Evolutionary conservation across 2,797 vertebrate genomes (phyloP).

Genomic region (Hyperoplus immaculatus): DNA sequence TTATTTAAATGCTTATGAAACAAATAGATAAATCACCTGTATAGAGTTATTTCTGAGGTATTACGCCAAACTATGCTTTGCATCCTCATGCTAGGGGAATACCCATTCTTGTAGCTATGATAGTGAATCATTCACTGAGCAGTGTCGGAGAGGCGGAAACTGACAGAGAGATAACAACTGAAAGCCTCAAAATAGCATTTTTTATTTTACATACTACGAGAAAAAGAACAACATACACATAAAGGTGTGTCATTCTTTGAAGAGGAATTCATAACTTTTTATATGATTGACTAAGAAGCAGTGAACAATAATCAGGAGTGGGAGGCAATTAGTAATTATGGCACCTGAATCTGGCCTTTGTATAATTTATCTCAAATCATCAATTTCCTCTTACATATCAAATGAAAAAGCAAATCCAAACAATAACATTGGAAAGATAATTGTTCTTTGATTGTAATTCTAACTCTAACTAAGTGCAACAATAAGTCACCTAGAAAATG

Average conservation of each 20-base stretch:
- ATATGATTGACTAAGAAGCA: neutral
- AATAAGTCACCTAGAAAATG: neutral
- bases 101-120: conserved; percentile 55
- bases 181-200: conserved; percentile 52
- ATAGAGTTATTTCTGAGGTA: neutral
- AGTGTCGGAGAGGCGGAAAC: conserved; percentile 64
- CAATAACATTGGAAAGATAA: neutral
- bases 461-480: conserved; percentile 5
- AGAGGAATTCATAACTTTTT: neutral
- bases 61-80: conserved; percentile 22
- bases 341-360: neutral
- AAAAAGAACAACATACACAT: conserved; percentile 2
- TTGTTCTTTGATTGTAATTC: neutral
- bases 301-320: neutral
- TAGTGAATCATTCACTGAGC: conserved; percentile 61
- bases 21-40: conserved; percentile 9
- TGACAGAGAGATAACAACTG: conserved; percentile 57
- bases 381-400: neutral
- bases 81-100: conserved; percentile 51
- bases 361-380: neutral
- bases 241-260: conserved; percentile 7
- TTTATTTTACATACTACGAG: conserved; percentile 30
- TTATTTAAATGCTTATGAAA: conserved; percentile 2
- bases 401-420: neutral
- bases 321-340: neutral